Conservation (phyloP, 2,113 vertebrate genomes). For the Harpagus bidentatus region DNA sequence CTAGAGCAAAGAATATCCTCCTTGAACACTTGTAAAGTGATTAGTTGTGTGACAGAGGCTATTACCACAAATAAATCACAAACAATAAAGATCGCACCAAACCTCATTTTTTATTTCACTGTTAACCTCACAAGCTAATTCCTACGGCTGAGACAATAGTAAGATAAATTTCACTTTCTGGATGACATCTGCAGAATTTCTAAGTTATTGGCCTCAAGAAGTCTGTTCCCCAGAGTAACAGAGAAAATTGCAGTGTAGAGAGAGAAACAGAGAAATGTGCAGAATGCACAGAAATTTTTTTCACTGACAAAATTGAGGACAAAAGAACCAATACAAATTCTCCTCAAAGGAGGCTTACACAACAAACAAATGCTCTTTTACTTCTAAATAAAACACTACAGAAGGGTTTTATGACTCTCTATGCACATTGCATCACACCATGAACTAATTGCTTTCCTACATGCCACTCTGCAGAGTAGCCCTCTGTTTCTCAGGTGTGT, state of each 20-base stretch:
- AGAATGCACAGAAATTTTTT: neutral
- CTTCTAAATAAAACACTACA: neutral
- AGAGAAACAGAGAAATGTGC: neutral
- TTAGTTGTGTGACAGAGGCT: neutral
- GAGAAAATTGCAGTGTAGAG: neutral
- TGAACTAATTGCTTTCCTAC: neutral
- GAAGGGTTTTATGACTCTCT: neutral
- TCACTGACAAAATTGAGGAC: neutral
- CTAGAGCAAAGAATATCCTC: neutral
- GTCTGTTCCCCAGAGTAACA: neutral
- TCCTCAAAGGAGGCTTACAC: neutral
- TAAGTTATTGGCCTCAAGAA: neutral
- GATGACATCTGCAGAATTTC: neutral
- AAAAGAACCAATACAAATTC: neutral
- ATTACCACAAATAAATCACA: constrained; percentile 29
- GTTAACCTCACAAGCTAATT: neutral
- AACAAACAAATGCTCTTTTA: neutral
- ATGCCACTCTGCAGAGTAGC: neutral
- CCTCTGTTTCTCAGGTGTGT: neutral
- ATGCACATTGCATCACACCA: neutral
- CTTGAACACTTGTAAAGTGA: constrained; percentile 4
- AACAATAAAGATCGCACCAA: neutral
- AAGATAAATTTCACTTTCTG: neutral
- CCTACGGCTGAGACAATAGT: neutral
- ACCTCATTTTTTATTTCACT: neutral